Conservation (phyloP, 2,888 invertebrate species). For the Yponomeuta plumbellus region DNA sequence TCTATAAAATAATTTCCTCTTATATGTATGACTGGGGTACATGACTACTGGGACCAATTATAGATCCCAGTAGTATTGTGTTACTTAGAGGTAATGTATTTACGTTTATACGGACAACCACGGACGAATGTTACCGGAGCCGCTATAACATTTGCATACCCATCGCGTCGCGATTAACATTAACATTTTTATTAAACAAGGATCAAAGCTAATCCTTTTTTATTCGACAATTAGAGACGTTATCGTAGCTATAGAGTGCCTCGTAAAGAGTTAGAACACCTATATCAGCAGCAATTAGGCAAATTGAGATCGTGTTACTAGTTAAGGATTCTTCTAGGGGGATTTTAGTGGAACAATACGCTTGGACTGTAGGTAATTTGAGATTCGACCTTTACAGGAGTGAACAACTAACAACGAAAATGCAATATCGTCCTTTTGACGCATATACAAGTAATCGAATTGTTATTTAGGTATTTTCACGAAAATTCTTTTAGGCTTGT, state of each 20-base stretch:
- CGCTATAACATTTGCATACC: conserved; percentile 65
- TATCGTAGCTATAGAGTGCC: conserved; percentile 57
- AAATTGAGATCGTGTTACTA: conserved; percentile 38
- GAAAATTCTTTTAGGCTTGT: too few species aligned
- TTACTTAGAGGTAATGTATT: neutral
- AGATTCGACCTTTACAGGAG: too few species aligned
- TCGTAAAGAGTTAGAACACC: conserved; percentile 73
- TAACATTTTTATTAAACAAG: conserved; percentile 76
- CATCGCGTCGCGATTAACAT: conserved; percentile 57
- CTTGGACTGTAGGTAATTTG: neutral
- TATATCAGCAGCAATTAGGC: conserved; percentile 65
- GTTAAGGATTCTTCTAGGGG: neutral
- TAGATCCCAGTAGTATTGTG: too few species aligned
- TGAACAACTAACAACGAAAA: too few species aligned
- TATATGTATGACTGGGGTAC: too few species aligned
- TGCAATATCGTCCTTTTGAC: too few species aligned
- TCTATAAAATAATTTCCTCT: too few species aligned
- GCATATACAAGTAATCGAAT: too few species aligned
- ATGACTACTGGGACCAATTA: too few species aligned
- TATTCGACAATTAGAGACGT: conserved; percentile 74
- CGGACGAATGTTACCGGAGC: conserved; percentile 16
- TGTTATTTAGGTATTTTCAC: too few species aligned
- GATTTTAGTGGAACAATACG: neutral
- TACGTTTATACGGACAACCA: neutral
- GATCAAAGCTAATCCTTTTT: conserved; percentile 73